phyloP scores from a whole-genome alignment of 1,140 invertebrate genomes.

The Lordiphosa mommai region DNA sequence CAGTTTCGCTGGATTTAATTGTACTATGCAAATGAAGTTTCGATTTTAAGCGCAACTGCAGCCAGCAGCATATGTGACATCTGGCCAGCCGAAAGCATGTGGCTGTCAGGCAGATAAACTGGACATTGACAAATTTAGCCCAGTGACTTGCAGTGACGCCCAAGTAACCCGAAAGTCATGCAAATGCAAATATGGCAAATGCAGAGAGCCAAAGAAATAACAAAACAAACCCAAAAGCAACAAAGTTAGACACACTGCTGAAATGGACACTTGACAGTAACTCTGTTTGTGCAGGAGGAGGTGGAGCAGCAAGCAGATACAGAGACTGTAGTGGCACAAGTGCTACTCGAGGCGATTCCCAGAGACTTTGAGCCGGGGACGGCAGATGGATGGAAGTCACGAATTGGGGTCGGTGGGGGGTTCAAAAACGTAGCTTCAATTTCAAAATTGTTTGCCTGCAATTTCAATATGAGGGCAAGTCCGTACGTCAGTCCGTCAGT shows the following conservation, averaged over 20 bases:
- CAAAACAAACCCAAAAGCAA: constrained; percentile 54
- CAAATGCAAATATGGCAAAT: constrained; percentile 40
- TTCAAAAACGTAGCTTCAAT: constrained; percentile 73
- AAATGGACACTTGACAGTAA: constrained; percentile 73
- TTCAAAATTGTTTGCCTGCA: constrained; percentile 75
- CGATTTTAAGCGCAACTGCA: constrained; percentile 42
- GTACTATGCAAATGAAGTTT: constrained; percentile 63
- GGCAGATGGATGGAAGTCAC: constrained; percentile 9
- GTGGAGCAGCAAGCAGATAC: background rate
- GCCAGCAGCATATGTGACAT: background rate
- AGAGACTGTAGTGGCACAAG: background rate
- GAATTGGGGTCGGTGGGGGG: too few species aligned
- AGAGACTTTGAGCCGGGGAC: background rate
- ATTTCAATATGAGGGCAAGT: constrained; percentile 61
- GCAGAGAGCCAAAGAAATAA: constrained; percentile 16
- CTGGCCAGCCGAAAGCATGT: constrained; percentile 46
- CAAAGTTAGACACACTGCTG: constrained; percentile 64
- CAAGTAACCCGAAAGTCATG: constrained; percentile 54
- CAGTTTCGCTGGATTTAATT: constrained; percentile 63
- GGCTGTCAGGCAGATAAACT: constrained; percentile 60
- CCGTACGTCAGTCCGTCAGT: constrained; percentile 14
- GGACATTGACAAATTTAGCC: constrained; percentile 65
- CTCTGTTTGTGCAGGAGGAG: constrained; percentile 35
- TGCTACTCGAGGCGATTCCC: constrained; percentile 31
- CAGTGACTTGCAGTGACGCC: constrained; percentile 51